These are phyloP conservation scores for Coleophora deauratella DNA, from an alignment of 2,888 invertebrate species.

Conservation along the genomic window DNA sequence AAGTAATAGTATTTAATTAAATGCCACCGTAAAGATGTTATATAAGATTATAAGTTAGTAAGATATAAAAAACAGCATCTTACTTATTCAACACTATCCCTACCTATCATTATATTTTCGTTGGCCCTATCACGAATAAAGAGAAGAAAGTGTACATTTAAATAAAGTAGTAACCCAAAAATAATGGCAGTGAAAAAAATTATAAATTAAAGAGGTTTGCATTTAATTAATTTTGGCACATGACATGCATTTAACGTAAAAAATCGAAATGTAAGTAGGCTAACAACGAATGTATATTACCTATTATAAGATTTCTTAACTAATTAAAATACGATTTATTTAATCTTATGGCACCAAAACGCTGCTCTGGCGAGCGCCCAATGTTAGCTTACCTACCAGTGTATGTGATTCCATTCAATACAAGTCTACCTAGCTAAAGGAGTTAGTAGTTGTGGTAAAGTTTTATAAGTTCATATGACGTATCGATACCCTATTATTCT, in stretches of 20 bases:
- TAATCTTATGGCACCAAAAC: constrained; percentile 50
- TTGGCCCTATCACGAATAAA: constrained; percentile 18
- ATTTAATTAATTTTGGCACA: constrained; percentile 30
- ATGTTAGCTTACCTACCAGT: constrained; percentile 2
- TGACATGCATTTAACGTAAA: constrained; percentile 11
- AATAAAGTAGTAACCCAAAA: constrained; percentile 9
- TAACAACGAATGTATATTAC: constrained; percentile 6
- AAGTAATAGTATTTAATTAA: constrained; percentile 20
- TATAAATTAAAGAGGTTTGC: constrained; percentile 9
- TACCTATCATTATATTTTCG: constrained; percentile 24
- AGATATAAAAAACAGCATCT: constrained; percentile 2
- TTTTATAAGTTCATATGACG: too few relatives aligned
- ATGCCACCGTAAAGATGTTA: constrained; percentile 30
- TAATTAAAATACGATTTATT: constrained; percentile 39
- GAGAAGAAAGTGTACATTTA: constrained; percentile 17
- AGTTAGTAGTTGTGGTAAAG: too few relatives aligned
- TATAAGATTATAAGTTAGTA: too few relatives aligned
- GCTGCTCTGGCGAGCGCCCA: constrained; percentile 24
- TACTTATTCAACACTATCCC: constrained; percentile 9
- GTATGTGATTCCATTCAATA: too few relatives aligned
- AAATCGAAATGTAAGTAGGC: constrained; percentile 6
- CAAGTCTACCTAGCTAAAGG: neutral
- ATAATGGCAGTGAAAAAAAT: constrained; percentile 30
- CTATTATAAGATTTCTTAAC: constrained; percentile 42
- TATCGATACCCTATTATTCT: too few relatives aligned